Percentiles rank a stretch among this genome's conserved stretches.
These are phyloP conservation scores for Tinea semifulvella DNA, from an alignment of 2,888 invertebrate genomes.

Conservation along the genomic window DNA sequence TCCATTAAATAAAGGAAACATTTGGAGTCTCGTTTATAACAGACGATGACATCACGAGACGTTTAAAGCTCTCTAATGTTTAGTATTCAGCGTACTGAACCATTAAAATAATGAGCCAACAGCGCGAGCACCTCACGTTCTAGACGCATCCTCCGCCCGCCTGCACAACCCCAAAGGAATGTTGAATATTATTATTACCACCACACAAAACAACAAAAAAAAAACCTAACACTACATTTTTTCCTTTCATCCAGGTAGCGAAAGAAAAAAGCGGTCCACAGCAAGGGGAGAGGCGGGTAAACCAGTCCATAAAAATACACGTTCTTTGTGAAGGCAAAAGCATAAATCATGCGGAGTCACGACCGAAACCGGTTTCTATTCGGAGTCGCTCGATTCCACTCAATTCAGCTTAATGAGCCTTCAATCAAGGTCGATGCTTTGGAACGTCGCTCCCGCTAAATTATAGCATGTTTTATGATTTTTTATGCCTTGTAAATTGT, in stretches of 20 bases:
- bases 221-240: slow-evolving; percentile 55
- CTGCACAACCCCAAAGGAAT: slow-evolving; percentile 57
- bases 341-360: slow-evolving; percentile 62
- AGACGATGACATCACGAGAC: slow-evolving; percentile 1
- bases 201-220: slow-evolving; percentile 26
- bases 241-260: slow-evolving; percentile 56
- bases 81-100: slow-evolving; percentile 58
- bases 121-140: slow-evolving; percentile 54
- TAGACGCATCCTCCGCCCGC: slow-evolving; percentile 51
- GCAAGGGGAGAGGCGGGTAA: slow-evolving; percentile 31
- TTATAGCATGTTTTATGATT: slow-evolving; percentile 31
- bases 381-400: slow-evolving; percentile 38
- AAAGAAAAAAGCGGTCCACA: slow-evolving; percentile 34
- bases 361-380: slow-evolving; percentile 45
- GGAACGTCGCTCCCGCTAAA: slow-evolving; percentile 34
- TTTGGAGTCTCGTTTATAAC: background rate
- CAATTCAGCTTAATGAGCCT: slow-evolving; percentile 46
- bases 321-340: slow-evolving; percentile 46
- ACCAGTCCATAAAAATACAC: slow-evolving; percentile 44
- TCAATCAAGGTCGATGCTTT: slow-evolving; percentile 58
- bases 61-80: slow-evolving; percentile 22
- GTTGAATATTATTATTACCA: slow-evolving; percentile 59
- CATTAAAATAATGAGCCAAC: slow-evolving; percentile 64
- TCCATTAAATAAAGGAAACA: slow-evolving; percentile 3
- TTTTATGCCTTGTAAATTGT: slow-evolving; percentile 11